Evolutionary conservation across 2,113 vertebrate species (phyloP).

Genomic region (Siphamia tubifer): DNA sequence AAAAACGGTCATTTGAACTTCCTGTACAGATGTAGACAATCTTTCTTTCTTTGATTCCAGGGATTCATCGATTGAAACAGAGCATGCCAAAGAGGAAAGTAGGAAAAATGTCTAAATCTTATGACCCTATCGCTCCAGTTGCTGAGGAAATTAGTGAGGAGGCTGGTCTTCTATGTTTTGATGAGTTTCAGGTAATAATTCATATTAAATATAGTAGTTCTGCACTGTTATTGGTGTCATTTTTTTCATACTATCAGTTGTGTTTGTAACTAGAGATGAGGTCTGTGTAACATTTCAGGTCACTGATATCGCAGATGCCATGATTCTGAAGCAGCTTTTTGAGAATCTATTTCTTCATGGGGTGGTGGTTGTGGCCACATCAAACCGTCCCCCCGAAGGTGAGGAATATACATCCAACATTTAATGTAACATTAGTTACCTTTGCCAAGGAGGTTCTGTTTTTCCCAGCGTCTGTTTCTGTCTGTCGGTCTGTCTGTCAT

Average conservation of each 20-base stretch:
- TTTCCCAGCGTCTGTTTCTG: no score
- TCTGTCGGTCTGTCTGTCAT: no score
- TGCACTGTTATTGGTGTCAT: no score
- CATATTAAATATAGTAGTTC: background rate
- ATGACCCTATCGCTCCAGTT: conserved; percentile 95
- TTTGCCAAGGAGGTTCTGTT: no score
- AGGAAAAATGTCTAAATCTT: conserved; percentile 92
- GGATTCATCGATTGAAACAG: conserved; percentile 95
- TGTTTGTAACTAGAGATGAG: background rate
- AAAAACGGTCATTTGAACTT: no score
- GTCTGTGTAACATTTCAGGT: conserved; percentile 79
- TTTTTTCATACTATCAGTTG: no score
- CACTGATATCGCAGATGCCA: conserved; percentile 98
- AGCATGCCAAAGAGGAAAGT: conserved; percentile 90
- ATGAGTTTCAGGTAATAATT: conserved; percentile 93
- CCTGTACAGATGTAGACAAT: background rate
- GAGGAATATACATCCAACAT: background rate
- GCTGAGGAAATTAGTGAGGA: conserved; percentile 95
- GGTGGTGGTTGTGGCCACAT: conserved; percentile 96
- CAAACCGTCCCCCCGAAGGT: conserved; percentile 92
- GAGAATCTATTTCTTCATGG: conserved; percentile 96
- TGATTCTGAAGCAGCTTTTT: conserved; percentile 99
- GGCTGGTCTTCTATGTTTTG: conserved; percentile 92
- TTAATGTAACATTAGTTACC: background rate
- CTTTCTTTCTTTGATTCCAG: conserved; percentile 58